Evolutionary conservation across 2,113 vertebrate species (phyloP).

Genomic region (Pandion haliaetus): DNA sequence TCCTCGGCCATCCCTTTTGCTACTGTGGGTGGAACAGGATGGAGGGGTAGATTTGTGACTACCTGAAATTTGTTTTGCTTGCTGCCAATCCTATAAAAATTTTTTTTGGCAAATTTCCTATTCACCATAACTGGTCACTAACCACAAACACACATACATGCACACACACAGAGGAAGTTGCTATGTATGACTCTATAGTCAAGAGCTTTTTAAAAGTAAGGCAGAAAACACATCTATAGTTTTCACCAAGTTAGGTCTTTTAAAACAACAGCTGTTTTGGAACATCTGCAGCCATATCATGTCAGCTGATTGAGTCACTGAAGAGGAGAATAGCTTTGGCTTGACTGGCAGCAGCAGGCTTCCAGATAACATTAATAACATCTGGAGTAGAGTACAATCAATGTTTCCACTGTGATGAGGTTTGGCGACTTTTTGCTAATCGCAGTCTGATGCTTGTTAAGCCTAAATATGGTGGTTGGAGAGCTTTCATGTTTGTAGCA

Average conservation of each 20-base stretch:
- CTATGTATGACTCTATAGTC: background rate
- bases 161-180: background rate
- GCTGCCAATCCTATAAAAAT: background rate
- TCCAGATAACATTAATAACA: background rate
- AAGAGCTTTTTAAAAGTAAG: background rate
- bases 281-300: background rate
- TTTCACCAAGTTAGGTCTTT: background rate
- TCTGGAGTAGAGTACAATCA: background rate
- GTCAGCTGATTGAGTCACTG: background rate
- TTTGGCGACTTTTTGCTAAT: background rate
- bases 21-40: background rate
- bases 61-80: background rate
- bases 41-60: background rate
- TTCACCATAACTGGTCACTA: background rate
- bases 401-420: background rate
- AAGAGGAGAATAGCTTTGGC: background rate
- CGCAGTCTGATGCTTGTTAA: background rate
- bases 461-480: background rate
- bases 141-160: too few relatives aligned
- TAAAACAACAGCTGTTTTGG: background rate
- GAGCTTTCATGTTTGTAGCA: background rate
- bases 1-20: background rate
- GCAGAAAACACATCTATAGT: background rate
- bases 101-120: background rate
- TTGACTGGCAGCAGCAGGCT: background rate